Conservation (phyloP, 2,888 invertebrate genomes). For the Gonocerus acuteangulatus region DNA sequence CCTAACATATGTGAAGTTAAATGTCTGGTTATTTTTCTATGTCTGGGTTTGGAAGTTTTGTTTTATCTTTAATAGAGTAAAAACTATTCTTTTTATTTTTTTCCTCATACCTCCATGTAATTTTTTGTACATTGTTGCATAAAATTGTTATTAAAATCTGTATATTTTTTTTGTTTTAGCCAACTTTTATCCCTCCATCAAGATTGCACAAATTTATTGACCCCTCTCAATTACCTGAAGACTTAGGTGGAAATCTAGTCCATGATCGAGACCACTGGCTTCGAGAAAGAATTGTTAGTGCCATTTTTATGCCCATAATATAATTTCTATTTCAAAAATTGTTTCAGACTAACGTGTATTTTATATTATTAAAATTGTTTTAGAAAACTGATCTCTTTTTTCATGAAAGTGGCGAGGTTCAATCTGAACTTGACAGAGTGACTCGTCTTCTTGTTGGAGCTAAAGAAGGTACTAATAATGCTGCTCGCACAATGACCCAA, state of each 20-base stretch:
- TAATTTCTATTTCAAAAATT: no score
- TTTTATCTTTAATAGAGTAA: no score
- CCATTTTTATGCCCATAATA: no score
- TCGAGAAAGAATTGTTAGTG: conserved; percentile 62
- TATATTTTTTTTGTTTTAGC: conserved; percentile 54
- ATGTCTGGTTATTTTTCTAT: no score
- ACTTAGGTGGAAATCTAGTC: conserved; percentile 61
- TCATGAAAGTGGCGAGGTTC: conserved; percentile 45
- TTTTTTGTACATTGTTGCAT: no score
- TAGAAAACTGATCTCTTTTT: conserved; percentile 35
- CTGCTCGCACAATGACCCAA: conserved; percentile 44
- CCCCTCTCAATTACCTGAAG: conserved; percentile 59
- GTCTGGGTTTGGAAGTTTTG: no score
- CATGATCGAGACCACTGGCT: conserved; percentile 71
- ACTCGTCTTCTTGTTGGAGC: conserved; percentile 48
- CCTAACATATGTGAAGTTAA: no score
- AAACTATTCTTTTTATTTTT: no score
- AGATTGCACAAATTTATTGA: conserved; percentile 63
- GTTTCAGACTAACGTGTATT: no score
- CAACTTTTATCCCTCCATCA: conserved; percentile 59
- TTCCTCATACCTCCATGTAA: no score
- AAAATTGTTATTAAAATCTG: no score
- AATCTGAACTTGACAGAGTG: conserved; percentile 55
- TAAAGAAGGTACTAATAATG: conserved; percentile 34
- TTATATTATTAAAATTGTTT: no score